phyloP scores from a whole-genome alignment of 2,888 invertebrate species.

The Neoaliturus tenellus region DNA sequence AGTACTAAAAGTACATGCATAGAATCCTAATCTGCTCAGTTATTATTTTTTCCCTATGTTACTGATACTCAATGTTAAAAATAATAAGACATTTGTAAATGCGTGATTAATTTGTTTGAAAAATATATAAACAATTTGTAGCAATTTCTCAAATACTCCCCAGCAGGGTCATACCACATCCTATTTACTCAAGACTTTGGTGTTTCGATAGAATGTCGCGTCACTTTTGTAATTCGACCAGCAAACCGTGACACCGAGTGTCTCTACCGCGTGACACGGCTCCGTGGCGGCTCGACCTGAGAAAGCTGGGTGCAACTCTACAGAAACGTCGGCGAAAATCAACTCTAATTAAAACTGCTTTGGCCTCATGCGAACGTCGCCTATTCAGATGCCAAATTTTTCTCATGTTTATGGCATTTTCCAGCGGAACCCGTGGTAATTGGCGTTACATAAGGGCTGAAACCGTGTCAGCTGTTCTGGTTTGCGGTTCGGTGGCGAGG shows the following conservation, averaged over 20 bases:
- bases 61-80: no score
- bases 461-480: constrained; percentile 13
- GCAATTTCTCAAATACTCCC: no score
- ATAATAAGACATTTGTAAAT: no score
- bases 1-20: no score
- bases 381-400: neutral
- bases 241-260: neutral
- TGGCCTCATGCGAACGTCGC: neutral
- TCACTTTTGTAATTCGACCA: neutral
- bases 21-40: no score
- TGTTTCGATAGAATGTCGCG: no score
- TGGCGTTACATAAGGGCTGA: neutral
- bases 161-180: no score
- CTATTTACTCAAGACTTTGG: no score
- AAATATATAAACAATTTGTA: no score
- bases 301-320: neutral
- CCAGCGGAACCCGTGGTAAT: neutral
- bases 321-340: neutral
- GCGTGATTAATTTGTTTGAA: no score
- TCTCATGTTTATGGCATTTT: neutral
- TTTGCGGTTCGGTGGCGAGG: neutral
- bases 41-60: no score
- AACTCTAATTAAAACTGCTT: neutral
- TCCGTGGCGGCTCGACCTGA: neutral
- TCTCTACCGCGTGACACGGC: no score